A percentile compares a stretch with the other conserved stretches of the same genome.
These are phyloP conservation scores for Tapirus terrestris DNA, from an alignment of 2,113 vertebrate species.

Conservation along the genomic window DNA sequence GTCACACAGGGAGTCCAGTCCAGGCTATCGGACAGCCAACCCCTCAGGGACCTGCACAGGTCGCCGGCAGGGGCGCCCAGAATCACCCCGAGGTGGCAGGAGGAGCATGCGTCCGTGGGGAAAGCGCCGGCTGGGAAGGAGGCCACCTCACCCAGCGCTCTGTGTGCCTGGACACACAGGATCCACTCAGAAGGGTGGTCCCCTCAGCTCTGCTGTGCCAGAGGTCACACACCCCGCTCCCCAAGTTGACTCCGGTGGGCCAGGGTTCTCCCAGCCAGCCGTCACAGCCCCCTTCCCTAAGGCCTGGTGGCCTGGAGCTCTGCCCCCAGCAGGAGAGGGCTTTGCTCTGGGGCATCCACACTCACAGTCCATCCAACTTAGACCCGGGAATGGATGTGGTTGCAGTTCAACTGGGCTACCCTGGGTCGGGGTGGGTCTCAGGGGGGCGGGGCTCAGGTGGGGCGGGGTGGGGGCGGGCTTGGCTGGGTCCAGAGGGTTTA, in stretches of 20 bases:
- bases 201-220: too few relatives aligned
- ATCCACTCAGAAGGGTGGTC: background rate
- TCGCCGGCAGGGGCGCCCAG: background rate
- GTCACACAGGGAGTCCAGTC: background rate
- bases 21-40: background rate
- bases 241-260: too few relatives aligned
- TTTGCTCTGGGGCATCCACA: background rate
- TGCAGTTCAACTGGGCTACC: background rate
- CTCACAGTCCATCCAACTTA: background rate
- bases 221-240: background rate
- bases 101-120: background rate
- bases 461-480: background rate
- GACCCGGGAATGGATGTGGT: background rate
- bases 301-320: background rate
- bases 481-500: background rate
- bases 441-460: too few relatives aligned
- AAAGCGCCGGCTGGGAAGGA: background rate
- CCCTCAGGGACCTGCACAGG: background rate
- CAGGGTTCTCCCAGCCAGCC: background rate
- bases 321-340: background rate
- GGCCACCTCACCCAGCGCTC: background rate
- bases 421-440: background rate
- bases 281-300: rapidly evolving
- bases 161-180: rapidly evolving
- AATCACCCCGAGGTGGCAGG: background rate